Evolutionary conservation across 2,888 invertebrate species (phyloP).

Genomic region (Polietes domitor): DNA sequence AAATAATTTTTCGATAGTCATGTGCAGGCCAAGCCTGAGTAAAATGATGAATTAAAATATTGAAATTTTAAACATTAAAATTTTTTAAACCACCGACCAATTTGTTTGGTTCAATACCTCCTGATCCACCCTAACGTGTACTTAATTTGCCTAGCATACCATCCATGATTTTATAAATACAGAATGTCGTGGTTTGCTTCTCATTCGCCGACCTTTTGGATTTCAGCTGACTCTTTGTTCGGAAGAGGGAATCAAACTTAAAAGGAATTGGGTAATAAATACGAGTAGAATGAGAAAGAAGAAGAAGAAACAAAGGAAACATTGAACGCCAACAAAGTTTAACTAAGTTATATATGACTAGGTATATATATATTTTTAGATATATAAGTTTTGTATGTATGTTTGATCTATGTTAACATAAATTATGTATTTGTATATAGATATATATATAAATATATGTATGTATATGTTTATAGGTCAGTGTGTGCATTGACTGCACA

Average conservation of each 20-base stretch:
- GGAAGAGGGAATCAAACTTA: not conserved
- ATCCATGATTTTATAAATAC: no score
- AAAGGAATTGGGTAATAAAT: not conserved
- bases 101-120: no score
- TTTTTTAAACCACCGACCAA: no score
- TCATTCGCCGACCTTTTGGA: no score
- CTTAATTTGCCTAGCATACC: no score
- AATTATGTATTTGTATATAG: not conserved
- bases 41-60: no score
- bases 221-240: not conserved
- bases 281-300: not conserved
- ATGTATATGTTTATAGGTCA: slow-evolving; percentile 7
- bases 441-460: slow-evolving; percentile 17
- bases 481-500: not conserved
- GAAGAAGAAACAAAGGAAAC: slow-evolving; percentile 46
- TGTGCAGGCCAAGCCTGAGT: no score
- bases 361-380: slow-evolving; percentile 28
- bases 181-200: no score
- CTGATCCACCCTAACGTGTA: no score
- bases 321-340: slow-evolving; percentile 67
- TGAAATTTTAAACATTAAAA: no score
- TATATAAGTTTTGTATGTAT: slow-evolving; percentile 20
- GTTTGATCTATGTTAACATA: slow-evolving; percentile 3
- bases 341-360: slow-evolving; percentile 58
- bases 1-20: no score